Base-by-base conservation (phyloP, 2,113 vertebrate genomes). In the Dipodomys stephensi region DNA sequence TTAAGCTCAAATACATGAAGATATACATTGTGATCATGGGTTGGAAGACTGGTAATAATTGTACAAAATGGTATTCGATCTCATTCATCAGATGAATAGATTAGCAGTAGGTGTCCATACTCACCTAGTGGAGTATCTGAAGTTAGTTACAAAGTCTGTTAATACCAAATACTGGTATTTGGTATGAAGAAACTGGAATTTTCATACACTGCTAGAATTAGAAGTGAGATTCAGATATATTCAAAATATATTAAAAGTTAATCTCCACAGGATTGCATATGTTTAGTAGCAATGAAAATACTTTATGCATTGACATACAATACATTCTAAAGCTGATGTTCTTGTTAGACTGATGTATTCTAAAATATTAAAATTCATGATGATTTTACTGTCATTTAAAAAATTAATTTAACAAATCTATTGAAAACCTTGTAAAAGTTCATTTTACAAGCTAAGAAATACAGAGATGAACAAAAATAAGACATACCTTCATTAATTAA, bases 361-460 rank as follows among this genome's bases (percentile, higher is more conserved):
- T 76, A 78, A 87, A 68, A 23, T 88, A 2, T 84, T 90, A 83
- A 90, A 71, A 90, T 90, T 85, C 15, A 13, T 49, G 86, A 18
- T 78, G n/a, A 78, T 67, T 87, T 30, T 89, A 67, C 32, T 65
- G 6, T 79, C 30, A 73, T 89, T 71, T 86, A 32, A 64, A 53
- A 53, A 53, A 9, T 78, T 62, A 82, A 46, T 67, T 86, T 86
- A 81, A 39, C 60, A 69, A 23, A 35, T 60, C 10, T 92, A 28
- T 80, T 91, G 30, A 57, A 13, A 13, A 20, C 8, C 4, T 80
- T 64, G 0, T 90, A 57, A 90, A 13, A 92, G 20, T 30, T 49
- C 23, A 7, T 83, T 20, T 9, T 81, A 74, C 25, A 67, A 93
- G 73, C 67, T 93, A 73, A 39, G 39, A 39, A 39, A 79, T 87